Conservation (phyloP, 1,140 invertebrate genomes). For the Zaprionus capensis region DNA sequence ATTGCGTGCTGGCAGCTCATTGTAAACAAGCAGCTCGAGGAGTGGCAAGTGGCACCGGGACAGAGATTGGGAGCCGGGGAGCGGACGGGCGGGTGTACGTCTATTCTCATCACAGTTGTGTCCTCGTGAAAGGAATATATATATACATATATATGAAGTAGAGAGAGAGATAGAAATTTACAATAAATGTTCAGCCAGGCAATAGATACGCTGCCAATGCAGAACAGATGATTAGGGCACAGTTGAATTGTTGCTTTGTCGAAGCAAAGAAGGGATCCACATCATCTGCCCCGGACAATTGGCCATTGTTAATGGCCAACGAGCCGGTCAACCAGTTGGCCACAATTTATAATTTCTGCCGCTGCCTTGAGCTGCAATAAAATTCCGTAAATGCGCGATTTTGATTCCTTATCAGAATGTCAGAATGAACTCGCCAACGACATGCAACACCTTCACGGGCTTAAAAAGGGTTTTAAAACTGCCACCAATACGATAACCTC, state of each 20-base stretch:
- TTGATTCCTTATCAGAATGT: conserved; percentile 68
- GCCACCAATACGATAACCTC: conserved; percentile 24
- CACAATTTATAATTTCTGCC: conserved; percentile 67
- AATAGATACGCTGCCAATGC: conserved; percentile 39
- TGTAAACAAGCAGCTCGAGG: conserved; percentile 62
- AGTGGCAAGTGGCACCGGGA: not conserved
- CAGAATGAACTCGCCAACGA: conserved; percentile 54
- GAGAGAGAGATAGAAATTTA: conserved; percentile 11
- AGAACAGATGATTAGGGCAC: conserved; percentile 60
- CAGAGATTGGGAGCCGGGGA: not conserved
- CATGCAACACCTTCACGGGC: conserved; percentile 65
- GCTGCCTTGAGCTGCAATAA: conserved; percentile 54
- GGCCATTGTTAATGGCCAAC: conserved; percentile 54
- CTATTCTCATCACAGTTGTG: not conserved
- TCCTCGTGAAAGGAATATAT: conserved; percentile 11
- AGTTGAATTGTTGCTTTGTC: conserved; percentile 58
- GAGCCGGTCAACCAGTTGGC: conserved; percentile 34
- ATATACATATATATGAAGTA: conserved; percentile 24
- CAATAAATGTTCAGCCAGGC: conserved; percentile 45
- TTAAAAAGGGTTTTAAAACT: conserved; percentile 42
- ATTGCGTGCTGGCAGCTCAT: conserved; percentile 67
- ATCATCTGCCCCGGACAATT: conserved; percentile 15
- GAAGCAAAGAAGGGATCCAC: not conserved
- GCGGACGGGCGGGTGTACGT: not conserved
- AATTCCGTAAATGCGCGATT: conserved; percentile 66